Evolutionary conservation across 1,140 invertebrate genomes (phyloP).

Genomic region (Psix sp.): DNA sequence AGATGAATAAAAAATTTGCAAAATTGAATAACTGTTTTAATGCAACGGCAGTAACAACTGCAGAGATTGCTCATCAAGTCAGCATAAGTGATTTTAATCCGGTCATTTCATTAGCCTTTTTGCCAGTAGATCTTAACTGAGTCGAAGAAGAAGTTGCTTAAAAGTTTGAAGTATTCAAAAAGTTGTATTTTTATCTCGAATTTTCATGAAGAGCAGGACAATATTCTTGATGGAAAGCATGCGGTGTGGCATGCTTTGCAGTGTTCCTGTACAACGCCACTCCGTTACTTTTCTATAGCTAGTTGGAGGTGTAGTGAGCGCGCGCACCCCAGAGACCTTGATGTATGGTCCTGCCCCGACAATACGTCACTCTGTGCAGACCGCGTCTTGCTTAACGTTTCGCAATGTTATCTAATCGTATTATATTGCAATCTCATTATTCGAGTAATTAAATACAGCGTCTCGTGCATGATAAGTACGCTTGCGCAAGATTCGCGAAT

Average conservation of each 20-base stretch:
- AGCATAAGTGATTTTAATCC: too few relatives aligned
- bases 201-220: conserved; percentile 59
- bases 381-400: conserved; percentile 60
- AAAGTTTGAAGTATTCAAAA: conserved; percentile 46
- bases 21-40: conserved; percentile 32
- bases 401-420: conserved; percentile 60
- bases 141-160: too few relatives aligned
- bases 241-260: conserved; percentile 51
- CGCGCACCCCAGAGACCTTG: conserved; percentile 63
- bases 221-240: conserved; percentile 58
- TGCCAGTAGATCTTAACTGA: too few relatives aligned
- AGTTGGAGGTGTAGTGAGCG: conserved; percentile 61
- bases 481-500: conserved; percentile 7
- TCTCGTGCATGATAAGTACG: conserved; percentile 28
- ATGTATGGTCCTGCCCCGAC: conserved; percentile 61
- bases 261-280: conserved; percentile 49
- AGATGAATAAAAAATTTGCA: not conserved
- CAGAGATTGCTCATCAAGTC: too few relatives aligned
- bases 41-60: not conserved
- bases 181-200: conserved; percentile 34
- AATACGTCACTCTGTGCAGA: conserved; percentile 62
- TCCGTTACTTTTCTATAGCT: conserved; percentile 53
- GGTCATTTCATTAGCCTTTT: too few relatives aligned
- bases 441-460: conserved; percentile 36
- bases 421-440: conserved; percentile 49